These are phyloP conservation scores for Pterobdella sp. DNA, from an alignment of 2,888 invertebrate genomes.

Conservation along the genomic window DNA sequence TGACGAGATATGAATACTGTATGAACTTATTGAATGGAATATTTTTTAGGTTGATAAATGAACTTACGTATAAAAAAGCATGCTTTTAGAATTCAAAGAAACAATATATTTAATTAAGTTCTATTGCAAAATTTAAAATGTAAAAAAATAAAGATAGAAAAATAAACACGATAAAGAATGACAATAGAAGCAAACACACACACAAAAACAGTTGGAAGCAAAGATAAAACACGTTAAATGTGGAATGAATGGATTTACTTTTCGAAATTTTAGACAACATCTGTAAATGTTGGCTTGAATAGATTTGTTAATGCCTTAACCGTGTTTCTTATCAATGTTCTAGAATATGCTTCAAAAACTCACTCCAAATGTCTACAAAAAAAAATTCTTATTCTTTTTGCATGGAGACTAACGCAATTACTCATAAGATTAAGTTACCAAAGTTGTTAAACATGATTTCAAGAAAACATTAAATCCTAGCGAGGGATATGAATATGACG, in stretches of 20 bases:
- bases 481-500: too few species aligned
- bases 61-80: too few species aligned
- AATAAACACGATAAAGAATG: not conserved
- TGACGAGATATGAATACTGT: too few species aligned
- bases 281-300: constrained; percentile 6
- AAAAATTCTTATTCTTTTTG: too few species aligned
- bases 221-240: not conserved
- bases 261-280: not conserved
- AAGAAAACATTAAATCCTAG: too few species aligned
- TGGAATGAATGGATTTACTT: not conserved
- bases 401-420: too few species aligned
- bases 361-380: constrained; percentile 1
- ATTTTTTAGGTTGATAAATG: too few species aligned
- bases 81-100: too few species aligned
- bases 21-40: too few species aligned
- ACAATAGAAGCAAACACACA: not conserved
- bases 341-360: not conserved
- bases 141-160: not conserved
- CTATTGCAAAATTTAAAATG: not conserved
- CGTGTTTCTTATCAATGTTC: constrained; percentile 12
- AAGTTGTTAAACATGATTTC: too few species aligned
- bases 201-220: not conserved
- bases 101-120: too few species aligned
- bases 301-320: not conserved
- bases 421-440: too few species aligned